A percentile compares a stretch with the other conserved stretches of the same genome.
These are phyloP conservation scores for Xanthostigma xanthostigma DNA, from an alignment of 2,888 invertebrate genomes.

Conservation along the genomic window DNA sequence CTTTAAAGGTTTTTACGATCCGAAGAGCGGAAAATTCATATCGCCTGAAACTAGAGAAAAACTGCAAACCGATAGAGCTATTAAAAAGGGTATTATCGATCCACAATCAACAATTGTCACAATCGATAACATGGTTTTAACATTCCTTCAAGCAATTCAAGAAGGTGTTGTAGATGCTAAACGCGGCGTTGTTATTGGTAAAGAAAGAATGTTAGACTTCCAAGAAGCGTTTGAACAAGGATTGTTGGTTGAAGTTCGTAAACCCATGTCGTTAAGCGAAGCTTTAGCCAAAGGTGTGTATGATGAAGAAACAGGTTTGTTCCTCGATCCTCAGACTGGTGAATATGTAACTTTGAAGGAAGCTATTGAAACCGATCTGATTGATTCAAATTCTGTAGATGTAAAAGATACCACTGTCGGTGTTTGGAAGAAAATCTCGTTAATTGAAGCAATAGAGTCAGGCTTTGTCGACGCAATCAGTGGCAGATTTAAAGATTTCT, in stretches of 20 bases:
- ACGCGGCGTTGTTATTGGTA: constrained; percentile 51
- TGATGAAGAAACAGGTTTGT: constrained; percentile 60
- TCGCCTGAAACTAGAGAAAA: constrained; percentile 68
- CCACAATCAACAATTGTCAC: constrained; percentile 74
- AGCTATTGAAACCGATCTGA: constrained; percentile 64
- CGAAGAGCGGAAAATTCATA: constrained; percentile 65
- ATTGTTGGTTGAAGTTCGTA: constrained; percentile 62
- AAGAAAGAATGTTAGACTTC: constrained; percentile 45
- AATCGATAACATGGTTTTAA: constrained; percentile 63
- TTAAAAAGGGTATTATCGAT: constrained; percentile 71
- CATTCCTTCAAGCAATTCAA: constrained; percentile 69
- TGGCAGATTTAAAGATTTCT: constrained; percentile 54
- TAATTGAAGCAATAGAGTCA: constrained; percentile 62
- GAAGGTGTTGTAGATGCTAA: constrained; percentile 62
- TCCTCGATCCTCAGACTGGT: constrained; percentile 69
- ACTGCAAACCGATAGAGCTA: constrained; percentile 67
- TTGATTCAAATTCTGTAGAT: constrained; percentile 72
- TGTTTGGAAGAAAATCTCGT: constrained; percentile 58
- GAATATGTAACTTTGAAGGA: constrained; percentile 64
- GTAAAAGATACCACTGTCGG: constrained; percentile 65
- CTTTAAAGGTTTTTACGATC: constrained; percentile 83
- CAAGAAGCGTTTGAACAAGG: constrained; percentile 76
- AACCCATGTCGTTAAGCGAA: constrained; percentile 68
- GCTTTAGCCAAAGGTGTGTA: constrained; percentile 69
- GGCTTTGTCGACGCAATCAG: constrained; percentile 59